These are phyloP conservation scores for Cotesia typhae DNA, from an alignment of 1,140 invertebrate genomes.

Conservation along the genomic window DNA sequence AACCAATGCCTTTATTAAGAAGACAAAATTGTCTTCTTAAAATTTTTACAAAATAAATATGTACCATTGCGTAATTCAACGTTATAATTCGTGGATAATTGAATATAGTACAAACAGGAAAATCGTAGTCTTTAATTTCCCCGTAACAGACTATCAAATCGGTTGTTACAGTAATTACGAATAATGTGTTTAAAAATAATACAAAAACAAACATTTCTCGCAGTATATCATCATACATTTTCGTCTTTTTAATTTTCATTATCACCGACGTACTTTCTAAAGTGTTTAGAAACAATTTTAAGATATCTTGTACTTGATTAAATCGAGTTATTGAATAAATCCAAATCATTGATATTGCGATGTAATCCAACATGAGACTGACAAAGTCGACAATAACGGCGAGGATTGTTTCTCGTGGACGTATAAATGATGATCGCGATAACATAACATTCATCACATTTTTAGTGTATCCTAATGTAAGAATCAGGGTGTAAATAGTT, in stretches of 20 bases:
- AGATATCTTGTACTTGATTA: not conserved
- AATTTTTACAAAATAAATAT: conserved; percentile 1
- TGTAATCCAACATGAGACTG: not conserved
- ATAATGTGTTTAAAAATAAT: conserved; percentile 8
- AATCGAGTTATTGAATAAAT: not conserved
- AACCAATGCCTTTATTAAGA: conserved; percentile 6
- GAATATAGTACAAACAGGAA: conserved; percentile 10
- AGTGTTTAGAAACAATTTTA: not conserved
- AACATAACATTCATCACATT: not conserved
- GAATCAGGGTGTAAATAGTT: not conserved
- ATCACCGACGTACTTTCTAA: not conserved
- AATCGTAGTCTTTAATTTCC: not conserved
- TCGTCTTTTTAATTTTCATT: not conserved
- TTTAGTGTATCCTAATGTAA: not conserved
- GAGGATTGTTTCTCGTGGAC: not conserved
- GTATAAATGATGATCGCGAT: not conserved
- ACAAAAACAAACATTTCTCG: not conserved
- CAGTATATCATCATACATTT: not conserved
- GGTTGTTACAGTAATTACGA: not conserved
- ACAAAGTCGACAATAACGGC: not conserved
- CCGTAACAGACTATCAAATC: not conserved
- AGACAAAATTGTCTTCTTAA: not conserved
- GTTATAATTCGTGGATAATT: conserved; percentile 11
- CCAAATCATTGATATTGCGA: conserved; percentile 1
- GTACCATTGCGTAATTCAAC: conserved; percentile 9